Evolutionary conservation across 1,140 invertebrate species (phyloP), one percentile per base, ranked within the genome.

Genomic region (Cotesia glomerata): DNA sequence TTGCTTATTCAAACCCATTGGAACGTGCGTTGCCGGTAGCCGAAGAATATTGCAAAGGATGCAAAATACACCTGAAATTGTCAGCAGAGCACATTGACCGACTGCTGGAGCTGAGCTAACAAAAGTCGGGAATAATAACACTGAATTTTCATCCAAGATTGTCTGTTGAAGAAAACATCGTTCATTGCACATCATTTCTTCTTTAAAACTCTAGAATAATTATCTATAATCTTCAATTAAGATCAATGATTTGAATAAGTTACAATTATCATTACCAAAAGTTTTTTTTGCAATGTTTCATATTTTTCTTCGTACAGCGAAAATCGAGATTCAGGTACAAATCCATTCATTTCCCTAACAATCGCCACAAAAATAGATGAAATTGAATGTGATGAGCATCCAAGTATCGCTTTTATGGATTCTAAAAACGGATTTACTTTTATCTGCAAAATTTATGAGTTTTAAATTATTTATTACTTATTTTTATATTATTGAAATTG

Each of bases 101-200:
- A 94, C 92, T 65, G 90, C 90, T 0, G 91, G 88, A 1, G 94
- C 93, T 1, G 89, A 72, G 5, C 84, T 82, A 5, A 90, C 90
- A 84, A 92, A 92, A 4, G 91, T 91, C 7, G 95, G 95, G 79
- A 91, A 94, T 1, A 96, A 79, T n/a, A 96, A 84, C 18, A 97
- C 90, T 2, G 92, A 93, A 79, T 92, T 85, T 1, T 90, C 85
- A 18, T 91, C 89, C 2, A 93, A 84, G 5, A 87, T 63, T 26
- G 83, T 59, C 91, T 92, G 79, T 63, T 45, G 1, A 79, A 78
- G 0, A 26, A 66, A 18, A 16, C 73, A 68, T 70, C 74, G 26
- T 26, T 26, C 26, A 26, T 26, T 26, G 26, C 26, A 26, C 26
- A 26, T 26, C 26, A 26, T 26, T 26, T 26, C 26, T 26, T 26